Base-by-base conservation (phyloP, 2,888 invertebrate species). In the Punctoribates punctum region DNA sequence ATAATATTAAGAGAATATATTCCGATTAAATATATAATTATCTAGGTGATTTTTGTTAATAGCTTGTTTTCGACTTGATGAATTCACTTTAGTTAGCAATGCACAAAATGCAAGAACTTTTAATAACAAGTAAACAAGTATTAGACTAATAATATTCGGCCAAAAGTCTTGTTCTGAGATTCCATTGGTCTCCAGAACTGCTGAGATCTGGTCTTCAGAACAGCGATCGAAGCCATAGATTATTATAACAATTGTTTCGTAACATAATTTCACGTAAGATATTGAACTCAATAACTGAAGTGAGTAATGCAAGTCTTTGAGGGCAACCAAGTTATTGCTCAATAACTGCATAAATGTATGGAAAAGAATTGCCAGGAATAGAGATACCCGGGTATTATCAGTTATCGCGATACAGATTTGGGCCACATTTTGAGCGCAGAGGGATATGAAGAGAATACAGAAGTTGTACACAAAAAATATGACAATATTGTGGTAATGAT, bases 141-240 rank as follows among this genome's bases (percentile, higher is more conserved):
- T 23, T 11, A 57, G 25, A 3, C 2, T 9, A 11, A 57, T 4
- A 5, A 20, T 23, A 25, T 57, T 57, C 2, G 25, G 20, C 62
- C 62, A 62, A 34, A 29, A 29, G 17, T 62, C 27, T 0, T 34
- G 4, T 1, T 11, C n/a, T 17, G 29, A 29, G 9, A 29, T 15
- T 9, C 23, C 27, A 27, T 17, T 4, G 9, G 11, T 2, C 15
- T 67, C 38, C 1, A 67, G 6, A 11, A 67, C 20, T 4, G n/a
- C 4, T 11, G 65, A 67, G 9, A 42, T 27, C 38, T 20, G n/a
- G 11, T 34, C 38, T n/a, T 17, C 5, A 17, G 65, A 9, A 38
- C 65, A 67, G 9, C 65, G 15, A 2, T 20, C 38, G 65, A 38
- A 67, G 65, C 65, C 65, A 20, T 67, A 67, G 20, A 67, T 42